Evolutionary conservation across 2,888 invertebrate genomes (phyloP).

Genomic region (Scotopteryx bipunctaria): DNA sequence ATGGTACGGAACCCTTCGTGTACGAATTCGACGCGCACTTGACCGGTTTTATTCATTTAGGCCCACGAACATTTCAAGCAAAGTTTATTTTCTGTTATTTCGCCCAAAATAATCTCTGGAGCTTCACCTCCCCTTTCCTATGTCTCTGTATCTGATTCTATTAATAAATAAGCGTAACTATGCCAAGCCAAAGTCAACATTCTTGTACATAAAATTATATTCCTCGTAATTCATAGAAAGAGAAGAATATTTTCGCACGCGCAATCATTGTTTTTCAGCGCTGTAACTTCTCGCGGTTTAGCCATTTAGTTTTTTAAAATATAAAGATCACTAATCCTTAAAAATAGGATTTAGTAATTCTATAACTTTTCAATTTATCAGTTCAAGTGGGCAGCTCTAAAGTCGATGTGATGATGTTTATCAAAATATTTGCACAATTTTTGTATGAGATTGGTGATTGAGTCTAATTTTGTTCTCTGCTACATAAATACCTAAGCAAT

Average conservation of each 20-base stretch:
- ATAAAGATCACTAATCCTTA: conserved; percentile 5
- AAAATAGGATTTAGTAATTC: conserved; percentile 1
- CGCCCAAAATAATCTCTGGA: no score
- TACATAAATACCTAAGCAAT: no score
- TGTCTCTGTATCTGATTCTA: conserved; percentile 43
- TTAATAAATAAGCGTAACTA: conserved; percentile 50
- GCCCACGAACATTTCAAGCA: no score
- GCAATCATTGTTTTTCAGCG: conserved; percentile 21
- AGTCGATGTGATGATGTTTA: neutral
- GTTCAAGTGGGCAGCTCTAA: neutral
- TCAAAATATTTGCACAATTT: neutral
- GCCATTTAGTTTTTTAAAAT: conserved; percentile 14
- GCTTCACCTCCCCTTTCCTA: conserved; percentile 43
- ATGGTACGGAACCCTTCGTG: no score
- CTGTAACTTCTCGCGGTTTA: conserved; percentile 21
- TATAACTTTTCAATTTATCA: neutral
- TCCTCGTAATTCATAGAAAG: conserved; percentile 35
- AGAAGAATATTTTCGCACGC: conserved; percentile 22
- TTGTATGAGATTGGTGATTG: no score
- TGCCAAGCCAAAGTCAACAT: conserved; percentile 62
- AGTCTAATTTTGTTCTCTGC: neutral
- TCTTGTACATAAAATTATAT: conserved; percentile 37
- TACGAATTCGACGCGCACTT: no score
- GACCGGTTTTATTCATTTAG: no score
- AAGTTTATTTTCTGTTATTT: no score